Percentiles rank a stretch among this genome's conserved stretches.
These are phyloP conservation scores for Sorex fumeus DNA, from an alignment of 2,113 vertebrate species.

Conservation along the genomic window DNA sequence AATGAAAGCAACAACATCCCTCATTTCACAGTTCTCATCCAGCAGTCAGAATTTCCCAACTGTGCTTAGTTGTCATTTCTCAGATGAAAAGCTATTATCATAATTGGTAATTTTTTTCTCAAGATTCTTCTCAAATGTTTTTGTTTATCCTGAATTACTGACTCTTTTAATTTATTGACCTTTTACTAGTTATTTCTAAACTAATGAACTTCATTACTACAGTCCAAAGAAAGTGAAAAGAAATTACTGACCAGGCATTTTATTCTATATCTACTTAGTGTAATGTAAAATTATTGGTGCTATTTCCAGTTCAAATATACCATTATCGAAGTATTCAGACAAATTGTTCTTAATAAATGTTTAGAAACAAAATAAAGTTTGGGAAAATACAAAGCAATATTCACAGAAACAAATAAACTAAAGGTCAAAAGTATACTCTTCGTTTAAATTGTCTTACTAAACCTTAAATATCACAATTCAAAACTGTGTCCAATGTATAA, in stretches of 20 bases:
- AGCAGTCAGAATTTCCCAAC: neutral
- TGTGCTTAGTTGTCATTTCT: slow-evolving; percentile 53
- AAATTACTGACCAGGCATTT: neutral
- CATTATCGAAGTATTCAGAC: neutral
- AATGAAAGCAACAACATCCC: slow-evolving; percentile 51
- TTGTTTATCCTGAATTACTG: slow-evolving; percentile 32
- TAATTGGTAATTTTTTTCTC: neutral
- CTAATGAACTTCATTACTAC: slow-evolving; percentile 14
- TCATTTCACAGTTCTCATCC: slow-evolving; percentile 46
- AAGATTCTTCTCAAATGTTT: slow-evolving; percentile 36
- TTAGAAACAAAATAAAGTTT: slow-evolving; percentile 55
- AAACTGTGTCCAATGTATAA: neutral
- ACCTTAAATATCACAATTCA: slow-evolving; percentile 7
- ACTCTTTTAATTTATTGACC: slow-evolving; percentile 57
- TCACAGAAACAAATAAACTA: slow-evolving; percentile 38
- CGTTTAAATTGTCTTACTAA: slow-evolving; percentile 47
- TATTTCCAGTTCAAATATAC: slow-evolving; percentile 56
- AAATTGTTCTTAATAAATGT: slow-evolving; percentile 57
- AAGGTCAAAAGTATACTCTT: slow-evolving; percentile 19
- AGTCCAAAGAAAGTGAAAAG: neutral
- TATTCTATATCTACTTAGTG: slow-evolving; percentile 16
- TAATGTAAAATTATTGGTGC: slow-evolving; percentile 12
- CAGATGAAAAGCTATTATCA: slow-evolving; percentile 27
- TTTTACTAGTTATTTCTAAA: slow-evolving; percentile 62
- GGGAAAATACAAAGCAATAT: neutral